A percentile compares a stretch with the other conserved stretches of the same genome.
Evolutionary conservation across 2,888 invertebrate genomes (phyloP).

Genomic region (Ornithoptera priamus): DNA sequence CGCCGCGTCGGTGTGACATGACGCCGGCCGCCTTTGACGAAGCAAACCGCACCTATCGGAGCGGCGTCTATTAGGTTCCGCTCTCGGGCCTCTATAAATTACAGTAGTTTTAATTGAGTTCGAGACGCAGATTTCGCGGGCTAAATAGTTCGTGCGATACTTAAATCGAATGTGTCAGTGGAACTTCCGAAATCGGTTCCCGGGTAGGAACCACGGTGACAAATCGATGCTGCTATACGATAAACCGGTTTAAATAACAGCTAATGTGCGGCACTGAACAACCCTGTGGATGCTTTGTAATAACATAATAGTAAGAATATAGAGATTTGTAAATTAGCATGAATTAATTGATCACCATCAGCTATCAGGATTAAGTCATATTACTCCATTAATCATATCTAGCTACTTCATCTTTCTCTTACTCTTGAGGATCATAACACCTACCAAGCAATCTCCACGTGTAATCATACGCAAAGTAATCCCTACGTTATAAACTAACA

Average conservation of each 20-base stretch:
- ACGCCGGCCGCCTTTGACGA: constrained; percentile 43
- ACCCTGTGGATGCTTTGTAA: background rate
- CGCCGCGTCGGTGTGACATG: constrained; percentile 33
- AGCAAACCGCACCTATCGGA: constrained; percentile 28
- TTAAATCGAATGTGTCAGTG: constrained; percentile 17
- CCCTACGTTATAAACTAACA: no score
- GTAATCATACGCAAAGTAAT: no score
- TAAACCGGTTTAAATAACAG: constrained; percentile 1
- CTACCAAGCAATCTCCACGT: no score
- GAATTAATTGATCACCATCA: background rate
- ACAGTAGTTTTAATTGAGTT: constrained; percentile 66
- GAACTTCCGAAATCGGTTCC: background rate
- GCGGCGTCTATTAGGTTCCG: constrained; percentile 34
- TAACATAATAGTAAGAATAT: background rate
- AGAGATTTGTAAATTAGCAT: background rate
- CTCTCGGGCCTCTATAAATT: constrained; percentile 51
- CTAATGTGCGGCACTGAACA: background rate
- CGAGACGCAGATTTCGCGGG: constrained; percentile 41
- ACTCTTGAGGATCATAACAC: no score
- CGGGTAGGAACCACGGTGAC: constrained; percentile 8
- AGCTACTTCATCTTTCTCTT: no score
- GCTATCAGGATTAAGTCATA: background rate
- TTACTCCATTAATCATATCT: no score
- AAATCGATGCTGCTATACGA: background rate
- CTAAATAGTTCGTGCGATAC: constrained; percentile 44